Evolutionary conservation across 1,140 invertebrate species (phyloP).

Genomic region (Atta cephalotes): DNA sequence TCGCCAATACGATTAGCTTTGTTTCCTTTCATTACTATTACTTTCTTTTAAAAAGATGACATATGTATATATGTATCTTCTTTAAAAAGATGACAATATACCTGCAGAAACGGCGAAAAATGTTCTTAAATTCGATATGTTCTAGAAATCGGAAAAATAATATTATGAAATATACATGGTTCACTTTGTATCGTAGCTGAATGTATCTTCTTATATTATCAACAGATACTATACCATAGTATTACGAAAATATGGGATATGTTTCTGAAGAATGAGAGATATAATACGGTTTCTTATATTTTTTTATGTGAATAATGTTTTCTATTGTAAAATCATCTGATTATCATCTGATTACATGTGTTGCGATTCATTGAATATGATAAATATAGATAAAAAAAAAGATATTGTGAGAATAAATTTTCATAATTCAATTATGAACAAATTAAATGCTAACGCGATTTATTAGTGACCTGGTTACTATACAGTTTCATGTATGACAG

Average conservation of each 20-base stretch:
- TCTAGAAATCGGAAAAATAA: neutral
- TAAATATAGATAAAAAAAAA: neutral
- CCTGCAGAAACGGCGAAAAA: neutral
- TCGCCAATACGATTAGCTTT: constrained; percentile 21
- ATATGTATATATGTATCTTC: too few species aligned
- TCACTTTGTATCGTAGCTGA: neutral
- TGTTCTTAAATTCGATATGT: too few species aligned
- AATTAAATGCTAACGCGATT: too few species aligned
- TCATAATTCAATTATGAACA: constrained; percentile 1
- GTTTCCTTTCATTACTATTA: neutral
- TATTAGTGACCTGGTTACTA: too few species aligned
- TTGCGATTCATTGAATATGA: neutral
- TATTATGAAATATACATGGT: neutral
- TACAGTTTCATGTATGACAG: too few species aligned
- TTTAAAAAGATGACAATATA: neutral
- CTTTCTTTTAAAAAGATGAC: neutral
- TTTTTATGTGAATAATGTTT: constrained; percentile 7
- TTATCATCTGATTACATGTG: neutral
- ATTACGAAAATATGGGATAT: constrained; percentile 1
- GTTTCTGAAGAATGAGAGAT: neutral
- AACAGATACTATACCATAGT: neutral
- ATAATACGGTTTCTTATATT: neutral
- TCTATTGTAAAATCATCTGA: constrained; percentile 3
- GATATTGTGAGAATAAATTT: neutral
- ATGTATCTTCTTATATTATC: neutral